Evolutionary conservation across 2,888 invertebrate genomes (phyloP).

Genomic region (Biston stratarius): DNA sequence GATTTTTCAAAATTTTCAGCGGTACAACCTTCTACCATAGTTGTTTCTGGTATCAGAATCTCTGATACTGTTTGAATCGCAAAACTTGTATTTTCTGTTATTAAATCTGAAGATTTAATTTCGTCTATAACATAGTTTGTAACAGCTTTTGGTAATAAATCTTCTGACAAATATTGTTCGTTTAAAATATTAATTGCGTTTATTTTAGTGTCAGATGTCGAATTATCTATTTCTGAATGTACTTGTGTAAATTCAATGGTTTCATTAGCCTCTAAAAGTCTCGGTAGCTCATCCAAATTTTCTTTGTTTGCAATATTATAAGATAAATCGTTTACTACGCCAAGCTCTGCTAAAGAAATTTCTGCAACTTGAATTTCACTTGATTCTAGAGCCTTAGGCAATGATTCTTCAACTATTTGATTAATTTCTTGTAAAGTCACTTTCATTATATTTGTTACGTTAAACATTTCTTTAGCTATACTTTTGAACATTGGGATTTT

Average conservation of each 20-base stretch:
- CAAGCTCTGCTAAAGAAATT: not conserved
- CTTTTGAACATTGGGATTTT: conserved; percentile 77
- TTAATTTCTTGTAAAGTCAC: conserved; percentile 21
- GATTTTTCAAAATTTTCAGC: too few relatives aligned
- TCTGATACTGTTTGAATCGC: not conserved
- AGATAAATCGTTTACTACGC: not conserved
- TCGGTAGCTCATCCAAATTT: not conserved
- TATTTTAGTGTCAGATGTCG: not conserved
- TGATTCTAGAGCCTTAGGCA: not conserved
- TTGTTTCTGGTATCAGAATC: not conserved
- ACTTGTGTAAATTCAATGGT: not conserved
- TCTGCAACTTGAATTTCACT: not conserved
- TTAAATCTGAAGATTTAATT: not conserved
- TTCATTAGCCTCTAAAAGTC: not conserved
- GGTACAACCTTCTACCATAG: not conserved
- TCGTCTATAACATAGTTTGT: not conserved
- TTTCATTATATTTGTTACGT: conserved; percentile 50
- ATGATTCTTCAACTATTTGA: not conserved
- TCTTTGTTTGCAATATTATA: not conserved
- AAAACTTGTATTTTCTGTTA: not conserved
- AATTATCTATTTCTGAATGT: not conserved
- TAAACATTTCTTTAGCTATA: conserved; percentile 56
- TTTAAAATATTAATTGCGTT: not conserved
- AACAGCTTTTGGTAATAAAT: not conserved
- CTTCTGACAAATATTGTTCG: not conserved